Evolutionary conservation across 2,888 invertebrate species (phyloP), one percentile per base, ranked within the genome.

Genomic region (Caenorhabditis sp.): DNA sequence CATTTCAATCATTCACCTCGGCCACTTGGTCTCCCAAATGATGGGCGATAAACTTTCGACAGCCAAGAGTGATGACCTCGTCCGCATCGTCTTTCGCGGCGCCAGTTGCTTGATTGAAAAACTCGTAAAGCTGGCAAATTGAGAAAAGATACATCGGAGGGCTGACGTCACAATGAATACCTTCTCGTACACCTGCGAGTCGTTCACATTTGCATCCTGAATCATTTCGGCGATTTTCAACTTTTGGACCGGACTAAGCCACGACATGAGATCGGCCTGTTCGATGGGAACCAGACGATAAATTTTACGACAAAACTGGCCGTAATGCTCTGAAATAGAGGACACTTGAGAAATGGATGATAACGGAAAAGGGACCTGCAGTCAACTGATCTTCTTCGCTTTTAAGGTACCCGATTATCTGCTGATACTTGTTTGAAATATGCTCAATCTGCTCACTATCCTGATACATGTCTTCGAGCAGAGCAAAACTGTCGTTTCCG

Each of bases 301-400:
- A 37, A 84, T 80, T 61, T 83, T 84, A 8, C 79, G 68, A 61
- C 84, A 84, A 48, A 84, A 83, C 17, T 75, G 72, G 2, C 82
- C 84, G 41, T 84, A 84, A 22, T 80, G 82, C 43, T 82, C 84
- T 83, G 59, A 50, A 65, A 50, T 13, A 24, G 1, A 27, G 9
- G 2, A 15, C 32, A 24, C 13, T 61, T 37, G 13, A 3, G 22
- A 6, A 20, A n/a, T n/a, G n/a, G n/a, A n/a, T n/a, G n/a, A n/a
- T n/a, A n/a, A n/a, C n/a, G n/a, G n/a, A n/a, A n/a, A n/a, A 22
- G 35, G n/a, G 35, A 81, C 81, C 81, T 5, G 83, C 83, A 2
- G 77, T 65, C 35, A 79, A 41, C 13, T 80, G 62, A 52, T 79
- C 78, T 26, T 68, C 62, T 32, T 83, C 83, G 39, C 72, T 75